phyloP scores from a whole-genome alignment of 2,797 vertebrate genomes.

The Jordanella pulchra region DNA sequence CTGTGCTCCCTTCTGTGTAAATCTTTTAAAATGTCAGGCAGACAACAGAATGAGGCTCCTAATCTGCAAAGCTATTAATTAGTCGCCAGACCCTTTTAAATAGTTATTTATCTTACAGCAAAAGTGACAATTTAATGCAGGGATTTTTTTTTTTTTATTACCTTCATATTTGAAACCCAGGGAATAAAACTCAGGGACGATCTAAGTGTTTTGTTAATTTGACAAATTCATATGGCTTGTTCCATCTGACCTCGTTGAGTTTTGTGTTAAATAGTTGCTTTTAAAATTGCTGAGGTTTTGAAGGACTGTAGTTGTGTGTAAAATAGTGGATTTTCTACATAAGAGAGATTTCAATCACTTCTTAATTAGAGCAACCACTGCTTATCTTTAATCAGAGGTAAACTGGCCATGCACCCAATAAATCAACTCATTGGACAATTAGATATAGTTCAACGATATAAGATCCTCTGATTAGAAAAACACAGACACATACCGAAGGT shows the following conservation, averaged over 20 bases:
- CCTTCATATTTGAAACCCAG: not conserved
- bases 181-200: not conserved
- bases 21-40: conserved; percentile 39
- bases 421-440: not conserved
- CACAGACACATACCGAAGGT: not conserved
- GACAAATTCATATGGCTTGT: conserved; percentile 1
- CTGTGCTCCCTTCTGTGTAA: conserved; percentile 11
- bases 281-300: not conserved
- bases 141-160: not conserved
- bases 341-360: not conserved
- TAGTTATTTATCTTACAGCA: conserved; percentile 10
- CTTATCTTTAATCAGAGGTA: not conserved
- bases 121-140: not conserved
- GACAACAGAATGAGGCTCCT: conserved; percentile 16
- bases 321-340: not conserved
- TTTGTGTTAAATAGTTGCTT: not conserved
- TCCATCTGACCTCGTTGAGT: not conserved
- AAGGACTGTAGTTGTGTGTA: no score
- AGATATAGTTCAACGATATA: not conserved
- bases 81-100: conserved; percentile 24
- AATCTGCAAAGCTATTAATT: conserved; percentile 28
- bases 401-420: not conserved
- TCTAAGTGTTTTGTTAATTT: not conserved
- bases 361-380: not conserved
- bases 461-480: not conserved